Evolutionary conservation across 2,797 vertebrate genomes (phyloP).

Genomic region (Myotis myotis): DNA sequence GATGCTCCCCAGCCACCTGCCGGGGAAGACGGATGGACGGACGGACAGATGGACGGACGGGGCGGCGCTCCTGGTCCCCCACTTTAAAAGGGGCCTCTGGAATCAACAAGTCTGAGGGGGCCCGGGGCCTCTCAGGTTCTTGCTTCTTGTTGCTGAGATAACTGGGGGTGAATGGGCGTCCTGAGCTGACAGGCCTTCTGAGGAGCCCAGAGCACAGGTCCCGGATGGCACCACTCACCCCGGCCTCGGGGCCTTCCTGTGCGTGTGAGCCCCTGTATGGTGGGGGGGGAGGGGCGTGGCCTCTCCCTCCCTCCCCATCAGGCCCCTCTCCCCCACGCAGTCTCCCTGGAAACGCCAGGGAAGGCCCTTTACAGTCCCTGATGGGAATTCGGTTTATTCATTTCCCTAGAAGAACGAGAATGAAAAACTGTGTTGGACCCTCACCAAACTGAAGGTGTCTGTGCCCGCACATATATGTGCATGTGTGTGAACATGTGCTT

Average conservation of each 20-base stretch:
- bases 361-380: neutral
- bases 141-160: neutral
- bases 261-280: fast-evolving
- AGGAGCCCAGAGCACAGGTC: no score
- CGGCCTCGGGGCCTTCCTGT: neutral
- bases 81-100: neutral
- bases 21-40: neutral
- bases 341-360: neutral
- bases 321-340: neutral
- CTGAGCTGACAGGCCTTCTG: fast-evolving
- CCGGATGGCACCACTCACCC: fast-evolving
- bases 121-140: neutral
- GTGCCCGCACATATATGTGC: no score
- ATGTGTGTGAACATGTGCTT: fast-evolving
- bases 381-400: neutral
- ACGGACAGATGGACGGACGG: neutral
- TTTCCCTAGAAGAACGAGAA: neutral
- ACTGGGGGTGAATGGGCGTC: fast-evolving
- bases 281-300: fast-evolving
- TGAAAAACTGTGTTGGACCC: fast-evolving
- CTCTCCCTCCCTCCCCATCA: fast-evolving
- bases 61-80: fast-evolving
- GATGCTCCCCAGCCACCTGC: fast-evolving
- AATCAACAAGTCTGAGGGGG: neutral
- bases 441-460: neutral